Base-by-base conservation (phyloP, 2,113 vertebrate genomes). In the Cichladusa arquata region DNA sequence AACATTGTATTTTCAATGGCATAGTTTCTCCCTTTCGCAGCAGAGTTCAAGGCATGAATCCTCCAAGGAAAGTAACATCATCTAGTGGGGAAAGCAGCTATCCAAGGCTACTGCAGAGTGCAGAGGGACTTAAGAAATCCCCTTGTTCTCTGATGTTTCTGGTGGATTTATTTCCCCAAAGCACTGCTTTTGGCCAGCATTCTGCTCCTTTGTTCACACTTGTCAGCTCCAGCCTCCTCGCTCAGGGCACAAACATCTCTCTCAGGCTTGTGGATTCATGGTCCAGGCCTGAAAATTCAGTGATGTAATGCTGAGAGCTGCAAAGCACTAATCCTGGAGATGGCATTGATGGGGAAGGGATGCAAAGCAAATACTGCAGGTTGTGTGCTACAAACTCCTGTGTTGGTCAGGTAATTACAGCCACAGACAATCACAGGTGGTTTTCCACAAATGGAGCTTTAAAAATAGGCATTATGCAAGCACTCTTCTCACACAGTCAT, bases 171-270 rank as follows among this genome's bases (percentile, higher is more conserved):
- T 69, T 64, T 66, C 47, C 60, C 74, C 25, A 84, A 66, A 85
- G 9, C 14, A 24, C 14, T 67, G 36, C 20, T 47, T 89, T 79
- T 56, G 44, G 51, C 24, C 34, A 70, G 12, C 47, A 17, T 19
- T 73, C 47, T 65, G 3, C 14, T 65, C 19, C 26, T 44, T 51
- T 78, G 24, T 16, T 89, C 20, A n/a, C 42, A 51, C 12, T 34
- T 60, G 22, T 74, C n/a, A 80, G 4, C 42, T 76, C 28, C 56
- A 64, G 22, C 44, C 20, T 54, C 18, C 47, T 83, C 0, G 0
- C 19, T 33, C 40, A 66, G 26, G 19, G 12, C 16, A 48, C 0
- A 0, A 70, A 34, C 8, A 19, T 26, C 19, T 45, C 5, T 65
- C 38, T 40, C 19, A 58, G 19, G 31, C 1, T 31, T 17, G 12